Base-by-base conservation (phyloP, 2,797 vertebrate species). In the Phoeniculus purpureus region DNA sequence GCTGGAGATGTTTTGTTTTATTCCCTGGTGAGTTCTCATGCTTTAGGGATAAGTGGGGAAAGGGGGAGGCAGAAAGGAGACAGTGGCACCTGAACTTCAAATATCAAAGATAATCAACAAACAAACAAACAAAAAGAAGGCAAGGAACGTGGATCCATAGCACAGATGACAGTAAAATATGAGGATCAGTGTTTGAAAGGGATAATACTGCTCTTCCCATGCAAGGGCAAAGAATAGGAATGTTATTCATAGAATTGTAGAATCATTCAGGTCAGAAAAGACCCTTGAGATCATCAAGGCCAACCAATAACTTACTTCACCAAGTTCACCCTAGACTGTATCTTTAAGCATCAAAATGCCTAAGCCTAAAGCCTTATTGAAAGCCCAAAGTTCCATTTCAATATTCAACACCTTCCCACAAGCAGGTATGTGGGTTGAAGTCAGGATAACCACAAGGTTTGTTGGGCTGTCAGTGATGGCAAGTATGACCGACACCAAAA, bases 341-440 rank as follows among this genome's bases (percentile, higher is more conserved):
- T 43, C 43, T 43, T 43, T 43, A 43, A 43, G 43, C 43, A 43
- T 13, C 43, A 43, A 43, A 43, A 43, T 10, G 43, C 43, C 43
- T 43, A 43, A 43, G 43, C 16, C 43, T 43, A 43, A 43, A 43
- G 43, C 43, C 43, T 43, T 43, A 43, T 48, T 61, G 58, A 52
- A 81, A 71, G 37, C 52, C 76, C 65, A 50, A 75, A 85, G 52
- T 37, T 83, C 51, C 48, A 52, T 62, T 62, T 76, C 43, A 81
- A 78, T 59, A 92, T 55, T 68, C 92, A 95, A 83, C 47, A 40
- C 9, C 27, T n/a, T 51, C 47, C 12, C 31, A 71, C 72, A 32
- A 92, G 72, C 51, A 89, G 92, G 81, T 60, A 21, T 45, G 47
- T 52, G 26, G 78, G 72, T 89, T 94, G 86, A 94, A 80, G 23